phyloP scores from a whole-genome alignment of 1,140 invertebrate genomes.

The Forficula auricularia region DNA sequence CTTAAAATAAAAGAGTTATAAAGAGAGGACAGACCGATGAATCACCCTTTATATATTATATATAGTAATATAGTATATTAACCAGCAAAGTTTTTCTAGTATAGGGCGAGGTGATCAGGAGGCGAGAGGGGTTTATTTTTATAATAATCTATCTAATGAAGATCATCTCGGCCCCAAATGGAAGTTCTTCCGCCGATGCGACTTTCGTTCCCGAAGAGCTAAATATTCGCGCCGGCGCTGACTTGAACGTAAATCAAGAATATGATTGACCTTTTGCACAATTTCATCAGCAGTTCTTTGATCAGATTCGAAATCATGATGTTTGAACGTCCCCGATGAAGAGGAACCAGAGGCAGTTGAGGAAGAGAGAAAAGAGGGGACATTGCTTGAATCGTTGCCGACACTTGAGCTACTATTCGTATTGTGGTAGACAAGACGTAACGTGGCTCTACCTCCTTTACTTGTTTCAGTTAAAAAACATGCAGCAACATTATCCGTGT shows the following conservation, averaged over 20 bases:
- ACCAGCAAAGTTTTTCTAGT: too few relatives aligned
- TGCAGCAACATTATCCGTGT: constrained; percentile 68
- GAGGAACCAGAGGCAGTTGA: constrained; percentile 24
- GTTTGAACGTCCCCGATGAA: constrained; percentile 48
- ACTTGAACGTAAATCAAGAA: constrained; percentile 63
- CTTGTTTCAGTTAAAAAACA: constrained; percentile 61
- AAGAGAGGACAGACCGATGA: too few relatives aligned
- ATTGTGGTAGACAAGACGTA: constrained; percentile 37
- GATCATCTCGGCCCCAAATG: constrained; percentile 24
- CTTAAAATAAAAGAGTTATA: too few relatives aligned
- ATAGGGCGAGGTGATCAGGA: too few relatives aligned
- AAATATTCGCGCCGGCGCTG: constrained; percentile 59
- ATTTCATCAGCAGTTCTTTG: constrained; percentile 56
- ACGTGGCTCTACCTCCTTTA: constrained; percentile 35
- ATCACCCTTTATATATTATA: too few relatives aligned
- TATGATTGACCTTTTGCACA: constrained; percentile 71
- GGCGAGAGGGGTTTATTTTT: too few relatives aligned
- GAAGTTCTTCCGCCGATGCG: constrained; percentile 35
- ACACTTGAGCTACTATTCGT: neutral
- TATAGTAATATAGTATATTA: too few relatives aligned
- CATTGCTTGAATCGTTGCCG: neutral
- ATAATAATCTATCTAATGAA: too few relatives aligned
- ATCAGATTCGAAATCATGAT: constrained; percentile 74
- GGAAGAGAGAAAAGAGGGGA: constrained; percentile 3
- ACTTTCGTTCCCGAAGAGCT: constrained; percentile 38